These are phyloP conservation scores for Metopolophium dirhodum DNA, from an alignment of 1,140 invertebrate genomes.

Conservation along the genomic window DNA sequence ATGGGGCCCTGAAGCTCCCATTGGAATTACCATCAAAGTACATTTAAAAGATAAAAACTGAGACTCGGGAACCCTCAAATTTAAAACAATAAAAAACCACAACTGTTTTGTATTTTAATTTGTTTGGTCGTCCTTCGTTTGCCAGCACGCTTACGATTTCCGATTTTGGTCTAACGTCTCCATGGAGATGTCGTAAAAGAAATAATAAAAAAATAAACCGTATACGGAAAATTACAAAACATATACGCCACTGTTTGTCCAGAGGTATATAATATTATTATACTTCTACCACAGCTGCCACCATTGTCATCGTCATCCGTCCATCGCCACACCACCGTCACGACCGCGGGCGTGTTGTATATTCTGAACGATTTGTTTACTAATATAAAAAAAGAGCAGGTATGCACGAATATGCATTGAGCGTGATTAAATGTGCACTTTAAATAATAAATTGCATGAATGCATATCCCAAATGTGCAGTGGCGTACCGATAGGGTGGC, in stretches of 20 bases:
- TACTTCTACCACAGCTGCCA: no score
- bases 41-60: background rate
- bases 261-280: background rate
- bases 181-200: conserved; percentile 12
- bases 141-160: background rate
- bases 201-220: background rate
- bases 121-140: background rate
- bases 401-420: background rate
- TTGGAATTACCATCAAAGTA: background rate
- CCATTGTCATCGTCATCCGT: background rate
- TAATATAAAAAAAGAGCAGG: background rate
- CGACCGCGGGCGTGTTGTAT: background rate
- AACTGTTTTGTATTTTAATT: background rate
- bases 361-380: conserved; percentile 7
- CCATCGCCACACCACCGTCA: background rate
- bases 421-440: background rate
- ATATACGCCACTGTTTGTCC: background rate
- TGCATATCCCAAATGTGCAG: background rate
- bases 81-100: background rate
- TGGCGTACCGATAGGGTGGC: no score
- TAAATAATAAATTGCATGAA: background rate
- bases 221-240: background rate
- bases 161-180: conserved; percentile 17
- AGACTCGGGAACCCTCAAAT: background rate
- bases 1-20: background rate